A percentile compares a stretch with the other conserved stretches of the same genome.
Conservation (phyloP, 2,113 vertebrate species). For the Oreocharis arfaki region DNA sequence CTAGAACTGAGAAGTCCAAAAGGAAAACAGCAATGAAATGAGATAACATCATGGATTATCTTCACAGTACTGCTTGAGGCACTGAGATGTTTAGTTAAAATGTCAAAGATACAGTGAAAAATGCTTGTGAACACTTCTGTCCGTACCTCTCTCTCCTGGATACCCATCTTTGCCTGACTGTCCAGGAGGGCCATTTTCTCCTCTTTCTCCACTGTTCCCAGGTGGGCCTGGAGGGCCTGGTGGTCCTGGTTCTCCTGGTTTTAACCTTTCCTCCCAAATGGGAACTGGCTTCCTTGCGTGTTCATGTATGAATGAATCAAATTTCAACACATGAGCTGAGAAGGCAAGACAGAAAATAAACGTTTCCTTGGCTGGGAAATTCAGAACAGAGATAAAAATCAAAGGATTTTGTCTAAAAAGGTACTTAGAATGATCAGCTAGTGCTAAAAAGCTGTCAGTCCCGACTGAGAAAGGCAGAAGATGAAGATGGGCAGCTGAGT, state of each 20-base stretch:
- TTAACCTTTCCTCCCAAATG: slow-evolving; percentile 76
- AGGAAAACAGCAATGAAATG: background rate
- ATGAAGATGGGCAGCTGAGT: background rate
- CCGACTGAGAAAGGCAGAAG: background rate
- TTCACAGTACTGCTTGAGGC: background rate
- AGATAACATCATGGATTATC: background rate
- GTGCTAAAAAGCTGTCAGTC: background rate
- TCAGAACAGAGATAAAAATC: background rate
- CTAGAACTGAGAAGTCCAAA: background rate
- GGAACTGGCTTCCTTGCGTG: slow-evolving; percentile 82
- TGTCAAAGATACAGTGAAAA: background rate
- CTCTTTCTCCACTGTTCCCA: slow-evolving; percentile 72
- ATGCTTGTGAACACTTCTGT: background rate
- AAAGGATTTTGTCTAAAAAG: background rate
- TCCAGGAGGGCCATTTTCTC: slow-evolving; percentile 70
- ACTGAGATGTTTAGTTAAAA: background rate
- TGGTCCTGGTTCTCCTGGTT: slow-evolving; percentile 80
- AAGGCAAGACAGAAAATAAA: background rate
- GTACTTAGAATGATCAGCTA: background rate
- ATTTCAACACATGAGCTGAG: slow-evolving; percentile 85
- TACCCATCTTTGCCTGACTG: slow-evolving; percentile 70
- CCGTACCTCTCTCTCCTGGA: slow-evolving; percentile 83
- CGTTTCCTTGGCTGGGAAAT: background rate
- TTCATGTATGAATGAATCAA: slow-evolving; percentile 81
- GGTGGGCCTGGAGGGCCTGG: slow-evolving; percentile 73